Percentiles rank a stretch among this genome's conserved stretches.
phyloP scores from a whole-genome alignment of 1,140 invertebrate species.

The Drosophila parabipectinata region DNA sequence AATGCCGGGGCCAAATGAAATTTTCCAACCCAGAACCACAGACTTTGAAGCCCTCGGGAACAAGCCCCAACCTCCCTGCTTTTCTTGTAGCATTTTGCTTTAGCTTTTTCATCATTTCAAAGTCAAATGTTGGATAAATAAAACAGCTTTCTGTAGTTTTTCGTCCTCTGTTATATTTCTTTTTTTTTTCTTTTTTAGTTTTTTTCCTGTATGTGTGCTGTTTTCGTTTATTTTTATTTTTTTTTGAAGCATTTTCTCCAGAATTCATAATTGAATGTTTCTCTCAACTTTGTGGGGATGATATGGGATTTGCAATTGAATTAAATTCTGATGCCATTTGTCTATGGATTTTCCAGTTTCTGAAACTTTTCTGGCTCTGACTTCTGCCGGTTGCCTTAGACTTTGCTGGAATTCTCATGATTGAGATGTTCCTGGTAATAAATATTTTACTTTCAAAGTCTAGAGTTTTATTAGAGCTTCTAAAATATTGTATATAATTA shows the following conservation, averaged over 20 bases:
- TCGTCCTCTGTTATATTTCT: neutral
- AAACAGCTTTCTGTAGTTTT: constrained; percentile 60
- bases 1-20: constrained; percentile 56
- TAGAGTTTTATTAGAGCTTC: too few species aligned
- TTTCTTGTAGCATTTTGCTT: constrained; percentile 31
- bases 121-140: constrained; percentile 65
- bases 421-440: neutral
- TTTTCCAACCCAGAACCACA: constrained; percentile 7
- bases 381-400: constrained; percentile 3
- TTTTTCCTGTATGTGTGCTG: neutral
- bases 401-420: neutral
- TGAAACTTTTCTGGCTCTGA: constrained; percentile 15
- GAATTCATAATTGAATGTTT: constrained; percentile 61
- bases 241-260: constrained; percentile 35
- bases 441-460: too few species aligned
- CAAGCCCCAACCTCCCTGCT: neutral
- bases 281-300: constrained; percentile 43
- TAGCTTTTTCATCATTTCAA: constrained; percentile 59
- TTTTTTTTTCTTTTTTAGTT: neutral
- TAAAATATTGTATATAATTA: too few species aligned
- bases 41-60: too few species aligned
- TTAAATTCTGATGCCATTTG: constrained; percentile 54
- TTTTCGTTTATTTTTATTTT: constrained; percentile 7
- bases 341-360: constrained; percentile 37
- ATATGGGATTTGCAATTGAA: constrained; percentile 58